phyloP scores from a whole-genome alignment of 2,113 vertebrate genomes.

The Hylia prasina region DNA sequence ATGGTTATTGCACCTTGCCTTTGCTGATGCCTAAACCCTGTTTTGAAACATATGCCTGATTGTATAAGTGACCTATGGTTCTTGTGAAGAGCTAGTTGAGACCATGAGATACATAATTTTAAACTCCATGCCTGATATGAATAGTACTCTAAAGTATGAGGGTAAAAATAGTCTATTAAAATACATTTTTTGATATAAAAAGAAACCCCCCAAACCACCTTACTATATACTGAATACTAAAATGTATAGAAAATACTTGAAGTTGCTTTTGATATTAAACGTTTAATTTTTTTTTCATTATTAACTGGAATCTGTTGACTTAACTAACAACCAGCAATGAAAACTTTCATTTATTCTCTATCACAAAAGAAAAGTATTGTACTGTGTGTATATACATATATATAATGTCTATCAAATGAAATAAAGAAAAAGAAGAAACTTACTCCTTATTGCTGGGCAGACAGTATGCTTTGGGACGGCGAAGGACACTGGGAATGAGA shows the following conservation, averaged over 20 bases:
- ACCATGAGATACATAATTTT: not conserved
- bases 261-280: constrained; percentile 53
- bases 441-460: constrained; percentile 5
- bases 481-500: not conserved
- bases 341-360: constrained; percentile 44
- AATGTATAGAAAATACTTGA: constrained; percentile 34
- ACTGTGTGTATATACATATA: constrained; percentile 56
- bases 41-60: constrained; percentile 33
- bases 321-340: constrained; percentile 26
- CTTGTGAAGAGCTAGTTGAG: constrained; percentile 12
- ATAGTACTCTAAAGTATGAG: constrained; percentile 29
- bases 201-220: not conserved
- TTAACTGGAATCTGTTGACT: constrained; percentile 26
- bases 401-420: constrained; percentile 49
- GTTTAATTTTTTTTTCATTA: constrained; percentile 55
- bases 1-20: constrained; percentile 20
- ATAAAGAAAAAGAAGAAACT: constrained; percentile 43
- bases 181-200: constrained; percentile 60
- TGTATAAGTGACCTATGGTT: constrained; percentile 40
- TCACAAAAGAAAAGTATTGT: constrained; percentile 50
- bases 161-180: constrained; percentile 44
- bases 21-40: constrained; percentile 12
- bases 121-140: constrained; percentile 22
- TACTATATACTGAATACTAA: constrained; percentile 44
- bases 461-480: not conserved